Evolutionary conservation across 2,113 vertebrate genomes (phyloP).

Genomic region (Labeo catla): DNA sequence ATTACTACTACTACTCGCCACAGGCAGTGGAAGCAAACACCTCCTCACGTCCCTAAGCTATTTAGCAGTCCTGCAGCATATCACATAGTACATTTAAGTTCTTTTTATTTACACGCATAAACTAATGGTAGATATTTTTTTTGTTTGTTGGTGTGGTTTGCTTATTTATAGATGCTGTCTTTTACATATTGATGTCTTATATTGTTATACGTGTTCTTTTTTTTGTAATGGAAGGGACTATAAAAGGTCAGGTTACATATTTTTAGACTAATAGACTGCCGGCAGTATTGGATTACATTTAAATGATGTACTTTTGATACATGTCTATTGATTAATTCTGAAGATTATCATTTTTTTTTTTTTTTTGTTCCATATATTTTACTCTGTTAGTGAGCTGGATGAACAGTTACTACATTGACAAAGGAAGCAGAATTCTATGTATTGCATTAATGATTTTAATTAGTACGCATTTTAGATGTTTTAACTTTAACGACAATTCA

Average conservation of each 20-base stretch:
- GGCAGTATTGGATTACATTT: constrained; percentile 93
- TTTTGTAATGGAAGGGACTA: constrained; percentile 86
- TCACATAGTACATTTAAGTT: constrained; percentile 48
- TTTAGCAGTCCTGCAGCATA: constrained; percentile 56
- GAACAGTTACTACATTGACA: constrained; percentile 38
- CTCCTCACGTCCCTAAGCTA: constrained; percentile 84
- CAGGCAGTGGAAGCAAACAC: constrained; percentile 89
- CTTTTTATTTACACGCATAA: constrained; percentile 73
- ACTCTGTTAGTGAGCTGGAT: constrained; percentile 52
- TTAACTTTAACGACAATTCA: constrained; percentile 16
- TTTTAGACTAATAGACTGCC: constrained; percentile 93
- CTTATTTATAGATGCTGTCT: constrained; percentile 94
- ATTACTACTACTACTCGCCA: constrained; percentile 78
- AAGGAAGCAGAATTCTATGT: constrained; percentile 25
- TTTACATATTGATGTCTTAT: constrained; percentile 82
- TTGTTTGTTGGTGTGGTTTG: constrained; percentile 78
- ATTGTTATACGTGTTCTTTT: constrained; percentile 70
- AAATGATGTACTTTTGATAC: constrained; percentile 90
- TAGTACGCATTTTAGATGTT: constrained; percentile 29
- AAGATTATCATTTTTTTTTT: constrained; percentile 82
- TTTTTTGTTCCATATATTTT: constrained; percentile 80
- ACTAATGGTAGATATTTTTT: constrained; percentile 86
- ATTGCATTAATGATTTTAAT: constrained; percentile 19
- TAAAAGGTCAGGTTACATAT: constrained; percentile 82
- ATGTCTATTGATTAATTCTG: constrained; percentile 87